A percentile compares a stretch with the other conserved stretches of the same genome.
Evolutionary conservation across 2,888 invertebrate species (phyloP).

Genomic region (Lamellibrachia columna): DNA sequence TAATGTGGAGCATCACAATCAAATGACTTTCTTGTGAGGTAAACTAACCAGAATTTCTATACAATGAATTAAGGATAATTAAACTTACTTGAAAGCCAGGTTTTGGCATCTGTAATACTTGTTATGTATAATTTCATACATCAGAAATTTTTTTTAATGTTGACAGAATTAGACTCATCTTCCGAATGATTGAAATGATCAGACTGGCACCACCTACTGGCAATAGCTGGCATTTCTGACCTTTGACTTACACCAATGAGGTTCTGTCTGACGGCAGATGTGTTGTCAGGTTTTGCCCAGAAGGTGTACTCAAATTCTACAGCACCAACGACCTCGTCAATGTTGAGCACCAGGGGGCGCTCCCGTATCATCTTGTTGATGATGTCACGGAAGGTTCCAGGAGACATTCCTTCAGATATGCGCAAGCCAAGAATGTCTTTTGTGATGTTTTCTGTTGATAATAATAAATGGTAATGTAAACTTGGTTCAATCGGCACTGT

Average conservation of each 20-base stretch:
- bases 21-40: too few species aligned
- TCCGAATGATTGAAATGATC: too few species aligned
- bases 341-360: conserved; percentile 43
- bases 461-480: background rate
- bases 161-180: too few species aligned
- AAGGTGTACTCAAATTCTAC: conserved; percentile 64
- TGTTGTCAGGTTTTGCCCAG: conserved; percentile 63
- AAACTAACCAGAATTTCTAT: too few species aligned
- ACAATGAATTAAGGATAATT: too few species aligned
- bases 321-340: conserved; percentile 49
- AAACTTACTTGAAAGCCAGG: too few species aligned
- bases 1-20: too few species aligned
- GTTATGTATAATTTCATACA: too few species aligned
- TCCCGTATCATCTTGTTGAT: conserved; percentile 39
- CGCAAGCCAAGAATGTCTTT: conserved; percentile 37
- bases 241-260: conserved; percentile 56
- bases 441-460: conserved; percentile 38
- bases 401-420: conserved; percentile 40
- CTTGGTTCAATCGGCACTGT: background rate
- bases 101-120: too few species aligned
- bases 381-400: conserved; percentile 38
- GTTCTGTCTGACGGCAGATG: conserved; percentile 57
- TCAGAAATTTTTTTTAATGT: too few species aligned
- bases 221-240: background rate
- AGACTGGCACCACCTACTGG: too few species aligned